These are phyloP conservation scores for Scolopax rusticola DNA, from an alignment of 2,797 vertebrate genomes.

Conservation along the genomic window DNA sequence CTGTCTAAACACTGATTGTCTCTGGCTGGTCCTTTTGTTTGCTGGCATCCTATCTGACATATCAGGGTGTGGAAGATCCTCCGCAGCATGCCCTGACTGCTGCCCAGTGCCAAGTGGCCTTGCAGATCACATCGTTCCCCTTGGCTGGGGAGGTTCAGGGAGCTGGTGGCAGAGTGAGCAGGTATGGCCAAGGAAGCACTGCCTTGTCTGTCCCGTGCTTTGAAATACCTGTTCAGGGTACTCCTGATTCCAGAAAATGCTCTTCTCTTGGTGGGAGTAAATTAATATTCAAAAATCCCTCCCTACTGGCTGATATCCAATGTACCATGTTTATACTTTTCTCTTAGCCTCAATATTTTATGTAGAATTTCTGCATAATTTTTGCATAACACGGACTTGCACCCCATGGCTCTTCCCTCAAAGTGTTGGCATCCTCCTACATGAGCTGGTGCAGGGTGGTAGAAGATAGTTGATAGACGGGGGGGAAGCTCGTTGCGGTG, in stretches of 20 bases:
- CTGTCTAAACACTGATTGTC: background rate
- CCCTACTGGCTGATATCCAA: background rate
- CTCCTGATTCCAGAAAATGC: background rate
- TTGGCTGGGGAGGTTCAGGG: background rate
- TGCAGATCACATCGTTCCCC: background rate
- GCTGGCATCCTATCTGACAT: background rate
- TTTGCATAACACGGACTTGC: background rate
- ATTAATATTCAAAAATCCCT: background rate
- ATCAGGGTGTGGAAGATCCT: background rate
- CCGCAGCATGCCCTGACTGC: background rate
- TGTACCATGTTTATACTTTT: background rate
- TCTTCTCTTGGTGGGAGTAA: background rate
- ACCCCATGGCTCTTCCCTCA: background rate
- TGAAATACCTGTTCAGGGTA: background rate
- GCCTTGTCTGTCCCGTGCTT: background rate
- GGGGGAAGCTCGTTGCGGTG: background rate
- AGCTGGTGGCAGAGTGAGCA: background rate
- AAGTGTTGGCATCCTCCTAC: background rate
- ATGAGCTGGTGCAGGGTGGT: accelerated
- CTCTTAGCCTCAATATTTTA: background rate
- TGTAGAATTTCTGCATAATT: background rate
- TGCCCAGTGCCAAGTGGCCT: background rate
- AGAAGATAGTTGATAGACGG: background rate
- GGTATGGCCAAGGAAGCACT: background rate
- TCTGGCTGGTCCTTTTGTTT: background rate